Evolutionary conservation across 2,888 invertebrate species (phyloP), one percentile per base, ranked within the genome.

Genomic region (Pachydiplax longipennis): DNA sequence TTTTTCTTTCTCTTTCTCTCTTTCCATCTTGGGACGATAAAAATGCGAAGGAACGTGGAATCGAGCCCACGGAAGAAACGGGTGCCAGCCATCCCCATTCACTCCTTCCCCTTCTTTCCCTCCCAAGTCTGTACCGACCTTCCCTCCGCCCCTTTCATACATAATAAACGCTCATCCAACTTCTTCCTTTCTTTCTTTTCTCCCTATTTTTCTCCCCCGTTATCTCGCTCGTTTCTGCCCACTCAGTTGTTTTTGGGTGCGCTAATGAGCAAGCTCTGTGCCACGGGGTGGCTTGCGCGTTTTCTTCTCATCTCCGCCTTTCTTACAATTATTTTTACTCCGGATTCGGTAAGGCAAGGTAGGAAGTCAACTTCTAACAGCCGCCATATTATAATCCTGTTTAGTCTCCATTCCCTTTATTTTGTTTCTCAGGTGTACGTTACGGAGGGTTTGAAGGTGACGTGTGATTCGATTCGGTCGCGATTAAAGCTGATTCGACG

Each of bases 161-260:
- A 87, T 87, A 87, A 87, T 87, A 87, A 65, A 87, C 87, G 87
- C 87, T 65, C 58, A 87, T 87, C 87, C 87, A 87, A 61, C 58
- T 87, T 87, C 87, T 61, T 87, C 37, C 87, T 58, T 87, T 87
- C 87, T 87, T 61, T 12, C 58, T 25, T 58, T 87, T 87, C 87
- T 87, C 31, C 3, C 58, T 25, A 25, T 44, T 48, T 40, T 31
- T 31, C 10, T 53, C 37, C 37, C 65, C 87, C n/a, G n/a, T 13
- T 22, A 37, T 37, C 37, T 61, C 65, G 61, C 61, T 35, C 87
- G 61, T 61, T 87, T 35, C 87, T 35, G 37, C 87, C 87, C 87
- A 65, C 61, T 87, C 87, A 87, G 58, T 87, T 87, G 87, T 87
- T 87, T 87, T 87, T 61, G 87, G 87, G 87, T 87, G 61, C 87